A percentile compares a stretch with the other conserved stretches of the same genome.
phyloP scores from a whole-genome alignment of 2,888 invertebrate genomes.

The Plutella xylostella region DNA sequence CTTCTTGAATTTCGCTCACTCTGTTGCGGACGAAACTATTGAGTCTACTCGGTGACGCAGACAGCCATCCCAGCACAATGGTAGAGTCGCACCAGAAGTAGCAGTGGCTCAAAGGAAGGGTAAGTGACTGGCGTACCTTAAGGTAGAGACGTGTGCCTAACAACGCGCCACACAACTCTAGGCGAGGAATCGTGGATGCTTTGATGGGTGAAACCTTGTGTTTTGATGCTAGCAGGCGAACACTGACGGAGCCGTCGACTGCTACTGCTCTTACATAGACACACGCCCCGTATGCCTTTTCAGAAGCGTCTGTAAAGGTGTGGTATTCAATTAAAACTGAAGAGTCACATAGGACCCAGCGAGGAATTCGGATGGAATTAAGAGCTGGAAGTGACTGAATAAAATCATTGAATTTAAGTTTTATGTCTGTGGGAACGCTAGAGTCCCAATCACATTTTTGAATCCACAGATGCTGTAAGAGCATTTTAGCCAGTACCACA shows the following conservation, averaged over 20 bases:
- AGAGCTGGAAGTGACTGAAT: constrained; percentile 2
- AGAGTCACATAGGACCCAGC: constrained; percentile 2
- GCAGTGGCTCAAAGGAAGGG: too few relatives aligned
- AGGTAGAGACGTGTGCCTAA: background rate
- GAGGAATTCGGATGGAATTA: constrained; percentile 4
- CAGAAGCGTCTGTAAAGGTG: constrained; percentile 8
- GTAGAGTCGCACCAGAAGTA: background rate
- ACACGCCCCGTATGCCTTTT: constrained; percentile 8
- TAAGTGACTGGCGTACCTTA: background rate
- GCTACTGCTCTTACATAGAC: constrained; percentile 7
- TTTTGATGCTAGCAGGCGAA: constrained; percentile 8
- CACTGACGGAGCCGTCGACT: background rate
- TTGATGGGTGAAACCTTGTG: constrained; percentile 7
- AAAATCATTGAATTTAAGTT: constrained; percentile 5
- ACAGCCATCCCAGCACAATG: background rate
- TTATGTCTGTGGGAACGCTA: background rate
- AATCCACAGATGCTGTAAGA: background rate
- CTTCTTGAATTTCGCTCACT: constrained; percentile 15
- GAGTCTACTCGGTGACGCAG: constrained; percentile 2
- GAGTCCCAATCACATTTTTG: constrained; percentile 12
- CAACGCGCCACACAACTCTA: constrained; percentile 6
- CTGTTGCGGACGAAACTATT: constrained; percentile 19
- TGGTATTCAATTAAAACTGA: constrained; percentile 5
- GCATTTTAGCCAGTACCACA: constrained; percentile 7
- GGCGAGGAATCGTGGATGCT: constrained; percentile 7